These are phyloP conservation scores for Telmatochromis brachygnathus DNA, from an alignment of 2,113 vertebrate species.

Conservation along the genomic window DNA sequence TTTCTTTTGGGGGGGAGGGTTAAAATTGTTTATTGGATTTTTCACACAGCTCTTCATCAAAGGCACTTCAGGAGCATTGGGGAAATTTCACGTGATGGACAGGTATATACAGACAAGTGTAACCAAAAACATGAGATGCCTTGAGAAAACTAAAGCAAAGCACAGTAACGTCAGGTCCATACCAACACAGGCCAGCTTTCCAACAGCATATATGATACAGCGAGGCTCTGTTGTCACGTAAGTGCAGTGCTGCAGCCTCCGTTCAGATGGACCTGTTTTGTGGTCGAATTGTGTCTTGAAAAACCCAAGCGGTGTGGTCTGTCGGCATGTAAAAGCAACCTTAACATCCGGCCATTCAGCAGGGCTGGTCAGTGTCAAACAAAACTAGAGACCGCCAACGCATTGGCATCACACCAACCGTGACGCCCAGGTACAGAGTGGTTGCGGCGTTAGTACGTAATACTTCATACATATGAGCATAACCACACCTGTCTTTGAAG, in stretches of 20 bases:
- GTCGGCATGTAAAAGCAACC: background rate
- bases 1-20: background rate
- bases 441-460: background rate
- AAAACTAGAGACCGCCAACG: background rate
- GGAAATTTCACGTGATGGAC: constrained; percentile 29
- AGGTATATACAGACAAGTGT: constrained; percentile 48
- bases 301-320: background rate
- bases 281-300: background rate
- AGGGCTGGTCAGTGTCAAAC: background rate
- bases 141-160: background rate
- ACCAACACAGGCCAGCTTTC: background rate
- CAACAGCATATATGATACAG: background rate
- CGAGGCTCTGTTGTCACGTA: background rate
- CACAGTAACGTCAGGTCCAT: background rate
- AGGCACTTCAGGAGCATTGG: constrained; percentile 12
- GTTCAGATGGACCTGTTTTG: background rate
- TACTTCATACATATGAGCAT: background rate
- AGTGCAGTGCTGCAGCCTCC: background rate
- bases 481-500: background rate
- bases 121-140: background rate
- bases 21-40: constrained; percentile 57
- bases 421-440: background rate
- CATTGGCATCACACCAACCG: background rate
- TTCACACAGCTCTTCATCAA: constrained; percentile 60
- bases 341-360: background rate